Conservation (phyloP, 2,797 vertebrate species). For the Limnodromus scolopaceus region DNA sequence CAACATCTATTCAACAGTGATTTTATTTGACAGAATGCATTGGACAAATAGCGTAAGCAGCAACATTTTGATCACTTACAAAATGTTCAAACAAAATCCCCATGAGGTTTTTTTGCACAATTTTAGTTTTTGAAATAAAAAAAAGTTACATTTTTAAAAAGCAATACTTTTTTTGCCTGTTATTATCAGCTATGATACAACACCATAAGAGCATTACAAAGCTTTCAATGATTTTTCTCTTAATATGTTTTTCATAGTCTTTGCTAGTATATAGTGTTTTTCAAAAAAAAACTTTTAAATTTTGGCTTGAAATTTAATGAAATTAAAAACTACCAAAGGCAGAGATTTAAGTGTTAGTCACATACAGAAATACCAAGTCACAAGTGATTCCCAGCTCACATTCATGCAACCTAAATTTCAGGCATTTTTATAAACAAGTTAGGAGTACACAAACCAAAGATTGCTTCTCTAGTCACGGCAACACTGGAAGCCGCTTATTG, state of each 20-base stretch:
- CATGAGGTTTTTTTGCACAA: background rate
- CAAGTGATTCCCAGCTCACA: background rate
- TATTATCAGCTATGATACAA: background rate
- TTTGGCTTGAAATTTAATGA: background rate
- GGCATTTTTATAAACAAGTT: background rate
- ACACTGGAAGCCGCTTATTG: accelerated
- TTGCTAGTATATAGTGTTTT: background rate
- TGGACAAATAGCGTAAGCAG: background rate
- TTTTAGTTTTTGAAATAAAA: background rate
- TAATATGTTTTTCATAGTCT: background rate
- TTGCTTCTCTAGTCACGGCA: background rate
- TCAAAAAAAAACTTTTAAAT: background rate
- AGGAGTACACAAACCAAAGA: background rate
- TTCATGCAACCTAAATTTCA: background rate
- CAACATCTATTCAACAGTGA: background rate
- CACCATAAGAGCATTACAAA: background rate
- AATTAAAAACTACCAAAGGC: background rate
- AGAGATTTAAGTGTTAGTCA: background rate
- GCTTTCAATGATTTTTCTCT: background rate
- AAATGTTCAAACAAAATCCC: background rate
- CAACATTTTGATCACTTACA: background rate
- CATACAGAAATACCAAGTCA: background rate
- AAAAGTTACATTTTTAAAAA: background rate
- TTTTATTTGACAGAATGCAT: background rate
- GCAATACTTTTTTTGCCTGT: background rate